Evolutionary conservation across 2,888 invertebrate species (phyloP).

Genomic region (Micropterix aruncella): DNA sequence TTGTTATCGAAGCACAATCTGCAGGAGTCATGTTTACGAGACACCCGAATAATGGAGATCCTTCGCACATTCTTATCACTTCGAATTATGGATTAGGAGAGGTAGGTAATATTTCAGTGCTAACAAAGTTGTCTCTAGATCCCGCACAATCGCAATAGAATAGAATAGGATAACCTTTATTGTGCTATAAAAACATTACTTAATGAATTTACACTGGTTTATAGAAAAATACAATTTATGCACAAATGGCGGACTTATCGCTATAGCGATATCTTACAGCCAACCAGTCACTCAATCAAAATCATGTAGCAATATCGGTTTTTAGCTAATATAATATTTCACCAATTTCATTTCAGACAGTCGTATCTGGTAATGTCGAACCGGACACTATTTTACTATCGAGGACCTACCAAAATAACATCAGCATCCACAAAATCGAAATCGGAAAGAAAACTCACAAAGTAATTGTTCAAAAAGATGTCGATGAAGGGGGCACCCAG

Average conservation of each 20-base stretch:
- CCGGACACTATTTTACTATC: constrained; percentile 57
- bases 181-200: too few relatives aligned
- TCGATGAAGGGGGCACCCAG: constrained; percentile 25
- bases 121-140: neutral
- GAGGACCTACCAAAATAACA: constrained; percentile 27
- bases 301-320: too few relatives aligned
- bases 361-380: constrained; percentile 64
- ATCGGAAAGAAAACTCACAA: constrained; percentile 41
- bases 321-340: too few relatives aligned
- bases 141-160: neutral
- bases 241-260: too few relatives aligned
- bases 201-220: too few relatives aligned
- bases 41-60: constrained; percentile 60
- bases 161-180: constrained; percentile 2
- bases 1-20: constrained; percentile 53
- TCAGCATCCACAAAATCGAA: constrained; percentile 29
- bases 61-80: constrained; percentile 52
- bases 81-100: constrained; percentile 77
- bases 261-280: too few relatives aligned
- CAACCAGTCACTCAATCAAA: too few relatives aligned
- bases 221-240: too few relatives aligned
- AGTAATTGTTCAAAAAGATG: constrained; percentile 21
- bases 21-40: constrained; percentile 75
- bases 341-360: constrained; percentile 44
- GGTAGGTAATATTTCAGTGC: too few relatives aligned